Percentiles rank a stretch among this genome's conserved stretches.
These are phyloP conservation scores for Sceliomorpha sp. DNA, from an alignment of 2,888 invertebrate species.

Conservation along the genomic window DNA sequence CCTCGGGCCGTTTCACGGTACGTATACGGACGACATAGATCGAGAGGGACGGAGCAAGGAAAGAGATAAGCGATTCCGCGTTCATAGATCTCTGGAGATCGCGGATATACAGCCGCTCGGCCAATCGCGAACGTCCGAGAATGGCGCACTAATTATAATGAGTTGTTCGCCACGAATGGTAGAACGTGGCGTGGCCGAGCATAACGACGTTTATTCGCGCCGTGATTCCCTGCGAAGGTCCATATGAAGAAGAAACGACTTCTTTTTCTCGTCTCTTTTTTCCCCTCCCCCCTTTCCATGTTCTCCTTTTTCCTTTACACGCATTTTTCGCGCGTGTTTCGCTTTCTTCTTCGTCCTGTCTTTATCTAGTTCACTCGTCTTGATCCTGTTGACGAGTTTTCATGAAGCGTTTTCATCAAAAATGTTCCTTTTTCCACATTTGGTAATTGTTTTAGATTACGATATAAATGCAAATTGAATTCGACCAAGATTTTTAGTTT, in stretches of 20 bases:
- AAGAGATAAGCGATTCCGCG: slow-evolving; percentile 45
- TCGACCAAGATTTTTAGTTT: no score
- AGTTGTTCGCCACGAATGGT: slow-evolving; percentile 63
- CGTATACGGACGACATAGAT: slow-evolving; percentile 36
- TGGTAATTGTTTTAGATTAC: no score
- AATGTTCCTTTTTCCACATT: no score
- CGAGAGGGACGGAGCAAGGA: slow-evolving; percentile 34
- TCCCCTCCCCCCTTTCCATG: neutral
- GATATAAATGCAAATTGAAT: no score
- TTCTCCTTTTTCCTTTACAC: no score
- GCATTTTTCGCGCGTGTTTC: no score
- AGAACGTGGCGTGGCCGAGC: slow-evolving; percentile 49
- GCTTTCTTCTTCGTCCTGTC: no score
- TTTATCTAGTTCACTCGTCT: no score
- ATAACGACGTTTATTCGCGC: slow-evolving; percentile 40
- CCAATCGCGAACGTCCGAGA: slow-evolving; percentile 55
- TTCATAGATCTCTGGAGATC: slow-evolving; percentile 54
- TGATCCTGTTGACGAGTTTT: no score
- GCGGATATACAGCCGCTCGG: slow-evolving; percentile 48
- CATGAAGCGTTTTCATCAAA: no score
- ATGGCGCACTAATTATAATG: slow-evolving; percentile 72
- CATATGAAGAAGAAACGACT: neutral
- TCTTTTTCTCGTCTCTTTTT: neutral
- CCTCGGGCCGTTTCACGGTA: slow-evolving; percentile 37
- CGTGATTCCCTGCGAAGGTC: slow-evolving; percentile 23